Evolutionary conservation across 2,113 vertebrate species (phyloP), one percentile per base, ranked within the genome.

Genomic region (Callipepla squamata): DNA sequence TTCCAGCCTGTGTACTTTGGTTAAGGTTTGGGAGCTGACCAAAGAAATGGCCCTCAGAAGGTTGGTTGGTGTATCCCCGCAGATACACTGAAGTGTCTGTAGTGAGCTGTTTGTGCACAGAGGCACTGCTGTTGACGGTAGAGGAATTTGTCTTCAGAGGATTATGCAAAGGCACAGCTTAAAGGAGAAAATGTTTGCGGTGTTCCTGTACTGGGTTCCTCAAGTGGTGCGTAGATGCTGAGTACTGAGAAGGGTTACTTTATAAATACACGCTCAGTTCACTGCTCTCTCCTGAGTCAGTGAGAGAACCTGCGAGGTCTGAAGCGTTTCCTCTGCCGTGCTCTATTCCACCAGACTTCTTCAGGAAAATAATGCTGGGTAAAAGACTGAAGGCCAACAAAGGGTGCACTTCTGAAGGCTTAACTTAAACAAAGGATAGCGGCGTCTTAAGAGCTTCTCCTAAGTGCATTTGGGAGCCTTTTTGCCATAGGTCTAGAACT

Each of bases 1-100:
- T 89, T 68, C 47, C 51, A 75, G 38, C 44, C 0, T 18, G 7
- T 2, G 14, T 12, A 36, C 5, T 61, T 81, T 0, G 0, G 57
- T 36, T 53, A 45, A 72, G 22, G 44, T 48, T 92, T 87, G 53
- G 34, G 65, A 23, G n/a, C 30, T 69, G 53, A 76, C n/a, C 25
- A 34, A 51, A 73, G 44, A 80, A 72, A 50, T 7, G 0, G 67
- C 57, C 82, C 59, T 69, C 50, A 58, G 30, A 30, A 48, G 6
- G 36, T 25, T 87, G 3, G 5, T 1, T 59, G 67, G 51, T 26
- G 7, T 26, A 40, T 40, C 36, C 15, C 38, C 13, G 7, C 55
- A 26, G 7, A 67, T 3, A 25, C 34, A 32, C 3, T 8, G 55
- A 90, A 11, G 40, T 55, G 53, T 55, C 79, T 62, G 55, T 14